A percentile compares a stretch with the other conserved stretches of the same genome.
These are phyloP conservation scores for Microctonus aethiopoides DNA, from an alignment of 2,888 invertebrate genomes.

Conservation along the genomic window DNA sequence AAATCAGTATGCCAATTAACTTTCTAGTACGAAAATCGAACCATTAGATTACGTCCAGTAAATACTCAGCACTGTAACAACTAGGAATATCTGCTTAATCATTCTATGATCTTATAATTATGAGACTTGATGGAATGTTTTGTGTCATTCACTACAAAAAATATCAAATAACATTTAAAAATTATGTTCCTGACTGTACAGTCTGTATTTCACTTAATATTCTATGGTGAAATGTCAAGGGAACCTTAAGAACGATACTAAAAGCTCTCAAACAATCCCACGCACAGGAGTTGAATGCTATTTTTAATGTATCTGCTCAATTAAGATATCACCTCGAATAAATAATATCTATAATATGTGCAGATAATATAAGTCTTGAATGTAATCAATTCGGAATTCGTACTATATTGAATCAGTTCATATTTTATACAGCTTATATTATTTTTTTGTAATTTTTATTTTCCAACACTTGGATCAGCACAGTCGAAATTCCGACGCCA, in stretches of 20 bases:
- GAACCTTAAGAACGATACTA: slow-evolving; percentile 43
- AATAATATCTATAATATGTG: background rate
- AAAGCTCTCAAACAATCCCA: background rate
- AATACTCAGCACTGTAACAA: too few species aligned
- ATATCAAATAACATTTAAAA: background rate
- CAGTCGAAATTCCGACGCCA: background rate
- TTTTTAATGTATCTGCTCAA: background rate
- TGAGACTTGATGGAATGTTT: background rate
- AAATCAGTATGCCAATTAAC: too few species aligned
- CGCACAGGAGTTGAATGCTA: background rate
- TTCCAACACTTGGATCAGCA: background rate
- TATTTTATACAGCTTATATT: background rate
- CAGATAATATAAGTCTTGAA: background rate
- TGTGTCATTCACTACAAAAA: background rate
- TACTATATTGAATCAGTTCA: background rate
- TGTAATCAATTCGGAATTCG: background rate
- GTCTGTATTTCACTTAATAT: background rate
- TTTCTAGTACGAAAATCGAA: too few species aligned
- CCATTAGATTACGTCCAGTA: too few species aligned
- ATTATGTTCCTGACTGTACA: background rate
- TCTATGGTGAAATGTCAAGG: background rate
- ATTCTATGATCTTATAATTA: too few species aligned
- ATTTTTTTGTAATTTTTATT: background rate
- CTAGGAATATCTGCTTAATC: background rate
- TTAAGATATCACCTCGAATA: background rate